Evolutionary conservation across 2,113 vertebrate genomes (phyloP), one percentile per base, ranked within the genome.

Genomic region (Petaurus breviceps): DNA sequence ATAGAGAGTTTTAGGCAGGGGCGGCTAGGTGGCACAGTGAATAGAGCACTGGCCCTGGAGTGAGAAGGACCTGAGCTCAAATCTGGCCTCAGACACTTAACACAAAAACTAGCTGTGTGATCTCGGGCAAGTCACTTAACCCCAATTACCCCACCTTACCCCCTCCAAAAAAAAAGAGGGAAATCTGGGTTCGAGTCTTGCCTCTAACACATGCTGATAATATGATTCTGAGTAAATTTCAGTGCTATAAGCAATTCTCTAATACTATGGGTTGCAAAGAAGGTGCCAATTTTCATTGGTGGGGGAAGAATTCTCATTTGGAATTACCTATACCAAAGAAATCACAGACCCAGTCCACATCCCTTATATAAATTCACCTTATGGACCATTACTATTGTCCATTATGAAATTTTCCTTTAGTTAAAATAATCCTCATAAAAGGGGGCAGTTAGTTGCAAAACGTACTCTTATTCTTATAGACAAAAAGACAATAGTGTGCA

Each of bases 401-500:
- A 37, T 19, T 77, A 77, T n/a, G 31, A 77, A 77, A 77, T 93
- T 90, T 50, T 28, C 24, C 47, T 89, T 52, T 94, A 37, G 90
- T 53, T 94, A 19, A 94, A 95, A 95, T 52, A 90, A 0, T 92
- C 22, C 12, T 5, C 57, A 95, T 91, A 96, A 93, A 91, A 55
- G 22, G 91, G 23, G 89, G 93, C 92, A 97, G 84, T 25, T 77
- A 91, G 90, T 54, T 94, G 11, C 37, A n/a, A 96, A 91, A 94
- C 37, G 22, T 47, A 94, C 10, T 52, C 14, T 51, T 49, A 49
- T 49, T 49, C 31, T n/a, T n/a, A 68, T 3, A 37, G 31, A 31
- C 37, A 37, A 92, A 96, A 97, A 93, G n/a, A 96, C 47, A 47
- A 95, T 96, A 95, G 94, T 91, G 4, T 90, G 84, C 52, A 61